These are phyloP conservation scores for Scartelaos histophorus DNA, from an alignment of 2,113 vertebrate genomes.

Conservation along the genomic window DNA sequence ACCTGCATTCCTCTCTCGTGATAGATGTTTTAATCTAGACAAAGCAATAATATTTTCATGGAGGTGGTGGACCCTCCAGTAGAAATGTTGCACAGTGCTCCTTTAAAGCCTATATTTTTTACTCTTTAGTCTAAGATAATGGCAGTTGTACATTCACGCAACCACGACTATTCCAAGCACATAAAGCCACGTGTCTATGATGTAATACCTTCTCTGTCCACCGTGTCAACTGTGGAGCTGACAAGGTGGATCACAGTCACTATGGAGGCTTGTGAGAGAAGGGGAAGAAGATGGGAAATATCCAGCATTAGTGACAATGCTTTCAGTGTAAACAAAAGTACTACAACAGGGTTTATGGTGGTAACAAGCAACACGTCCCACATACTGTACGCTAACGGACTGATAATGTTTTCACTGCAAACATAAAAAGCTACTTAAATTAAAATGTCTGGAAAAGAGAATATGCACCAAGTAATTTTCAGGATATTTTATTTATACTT, in stretches of 20 bases:
- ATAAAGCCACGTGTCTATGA: neutral
- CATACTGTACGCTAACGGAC: neutral
- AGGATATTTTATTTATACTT: neutral
- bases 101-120: too few relatives aligned
- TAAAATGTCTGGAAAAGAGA: too few relatives aligned
- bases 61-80: too few relatives aligned
- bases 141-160: slow-evolving; percentile 44
- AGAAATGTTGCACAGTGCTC: too few relatives aligned
- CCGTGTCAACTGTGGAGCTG: slow-evolving; percentile 90
- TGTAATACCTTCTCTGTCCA: slow-evolving; percentile 91
- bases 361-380: slow-evolving; percentile 34
- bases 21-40: too few relatives aligned
- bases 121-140: slow-evolving; percentile 59
- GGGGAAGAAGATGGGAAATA: slow-evolving; percentile 79
- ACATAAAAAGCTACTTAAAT: neutral
- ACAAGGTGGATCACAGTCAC: slow-evolving; percentile 99
- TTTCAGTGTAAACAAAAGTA: slow-evolving; percentile 11
- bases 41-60: too few relatives aligned
- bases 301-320: slow-evolving; percentile 76
- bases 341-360: slow-evolving; percentile 24
- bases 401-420: neutral
- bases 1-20: too few relatives aligned
- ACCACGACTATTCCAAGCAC: neutral
- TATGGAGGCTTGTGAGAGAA: slow-evolving; percentile 93
- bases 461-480: too few relatives aligned